phyloP scores from a whole-genome alignment of 1,140 invertebrate genomes.

The Conus ventricosus region DNA sequence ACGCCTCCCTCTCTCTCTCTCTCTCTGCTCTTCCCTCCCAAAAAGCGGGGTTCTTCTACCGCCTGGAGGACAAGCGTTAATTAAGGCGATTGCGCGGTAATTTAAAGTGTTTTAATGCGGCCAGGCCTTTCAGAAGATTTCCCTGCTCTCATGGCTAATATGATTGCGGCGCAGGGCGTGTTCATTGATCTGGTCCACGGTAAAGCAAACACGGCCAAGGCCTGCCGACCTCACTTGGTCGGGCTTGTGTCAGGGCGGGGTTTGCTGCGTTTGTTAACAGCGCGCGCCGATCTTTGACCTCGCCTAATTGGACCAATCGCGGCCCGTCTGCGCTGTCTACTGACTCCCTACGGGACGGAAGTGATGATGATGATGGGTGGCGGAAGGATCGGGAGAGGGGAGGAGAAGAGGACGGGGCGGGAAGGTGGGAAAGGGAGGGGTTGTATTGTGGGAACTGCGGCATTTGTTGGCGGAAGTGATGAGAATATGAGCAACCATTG shows the following conservation, averaged over 20 bases:
- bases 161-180: constrained; percentile 39
- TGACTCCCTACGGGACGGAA: neutral
- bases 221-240: constrained; percentile 33
- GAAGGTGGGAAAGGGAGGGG: neutral
- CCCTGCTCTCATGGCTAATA: constrained; percentile 40
- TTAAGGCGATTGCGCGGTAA: constrained; percentile 43
- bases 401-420: neutral
- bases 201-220: constrained; percentile 46
- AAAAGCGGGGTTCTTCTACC: neutral
- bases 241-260: constrained; percentile 43
- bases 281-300: constrained; percentile 36
- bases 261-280: constrained; percentile 33
- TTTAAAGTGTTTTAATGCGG: constrained; percentile 52
- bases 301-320: constrained; percentile 47
- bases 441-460: neutral
- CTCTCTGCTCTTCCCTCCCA: neutral
- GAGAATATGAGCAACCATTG: neutral
- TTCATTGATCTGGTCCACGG: constrained; percentile 43
- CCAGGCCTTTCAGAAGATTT: constrained; percentile 35
- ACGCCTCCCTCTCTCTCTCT: neutral
- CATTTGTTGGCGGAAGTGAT: neutral
- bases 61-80: constrained; percentile 24
- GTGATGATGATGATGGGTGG: constrained; percentile 22
- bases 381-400: neutral
- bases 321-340: neutral